Conservation (phyloP, 2,797 vertebrate species). For the Scarus forsteni region DNA sequence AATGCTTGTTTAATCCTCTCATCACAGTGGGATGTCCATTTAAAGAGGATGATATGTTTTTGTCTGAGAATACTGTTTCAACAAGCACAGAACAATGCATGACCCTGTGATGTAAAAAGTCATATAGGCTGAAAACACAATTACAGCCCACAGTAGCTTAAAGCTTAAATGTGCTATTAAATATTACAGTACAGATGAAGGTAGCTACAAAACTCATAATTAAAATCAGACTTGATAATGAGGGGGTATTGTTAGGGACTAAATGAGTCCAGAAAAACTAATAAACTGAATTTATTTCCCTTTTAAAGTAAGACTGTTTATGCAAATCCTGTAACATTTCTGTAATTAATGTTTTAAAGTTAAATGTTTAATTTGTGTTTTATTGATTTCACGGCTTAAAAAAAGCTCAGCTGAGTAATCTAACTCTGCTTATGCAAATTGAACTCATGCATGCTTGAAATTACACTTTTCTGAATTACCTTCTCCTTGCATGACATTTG, state of each 20-base stretch:
- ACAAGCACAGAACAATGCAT: too few relatives aligned
- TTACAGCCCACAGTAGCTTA: background rate
- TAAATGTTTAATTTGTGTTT: conserved; percentile 25
- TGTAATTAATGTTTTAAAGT: background rate
- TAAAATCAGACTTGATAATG: background rate
- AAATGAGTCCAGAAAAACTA: background rate
- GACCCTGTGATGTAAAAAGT: too few relatives aligned
- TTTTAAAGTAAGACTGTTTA: conserved; percentile 3
- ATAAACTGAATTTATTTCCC: background rate
- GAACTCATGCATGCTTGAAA: background rate
- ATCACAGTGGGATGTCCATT: too few relatives aligned
- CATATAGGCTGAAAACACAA: too few relatives aligned
- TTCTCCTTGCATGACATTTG: background rate
- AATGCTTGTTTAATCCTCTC: too few relatives aligned
- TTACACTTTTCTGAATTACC: background rate
- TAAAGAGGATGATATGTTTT: too few relatives aligned
- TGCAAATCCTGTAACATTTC: background rate
- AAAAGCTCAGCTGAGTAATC: background rate
- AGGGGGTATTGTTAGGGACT: background rate
- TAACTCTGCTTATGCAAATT: conserved; percentile 22
- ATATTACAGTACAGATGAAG: background rate
- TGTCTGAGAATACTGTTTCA: too few relatives aligned
- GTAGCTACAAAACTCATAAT: background rate
- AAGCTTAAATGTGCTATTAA: background rate
- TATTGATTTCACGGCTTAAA: conserved; percentile 14